Conservation (phyloP, 2,888 invertebrate species). For the Yponomeuta cagnagella region DNA sequence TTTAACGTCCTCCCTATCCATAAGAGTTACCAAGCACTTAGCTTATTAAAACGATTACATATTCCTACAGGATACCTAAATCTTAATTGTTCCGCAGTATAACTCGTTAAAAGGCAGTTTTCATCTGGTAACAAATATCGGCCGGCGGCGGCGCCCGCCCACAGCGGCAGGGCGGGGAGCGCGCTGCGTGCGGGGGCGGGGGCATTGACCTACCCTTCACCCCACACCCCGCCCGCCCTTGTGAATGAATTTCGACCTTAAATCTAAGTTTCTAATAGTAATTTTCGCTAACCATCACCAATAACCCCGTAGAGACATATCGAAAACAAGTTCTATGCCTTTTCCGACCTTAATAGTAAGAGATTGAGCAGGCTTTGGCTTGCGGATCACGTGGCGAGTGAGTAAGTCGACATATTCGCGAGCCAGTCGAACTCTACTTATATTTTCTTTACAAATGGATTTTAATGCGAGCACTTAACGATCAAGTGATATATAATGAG, state of each 20-base stretch:
- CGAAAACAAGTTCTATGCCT: conserved; percentile 52
- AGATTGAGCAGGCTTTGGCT: conserved; percentile 17
- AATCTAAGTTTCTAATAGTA: conserved; percentile 38
- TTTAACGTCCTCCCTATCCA: neutral
- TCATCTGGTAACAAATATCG: conserved; percentile 10
- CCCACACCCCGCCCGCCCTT: conserved; percentile 32
- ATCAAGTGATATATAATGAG: neutral
- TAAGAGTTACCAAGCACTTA: neutral
- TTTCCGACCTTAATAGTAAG: conserved; percentile 48
- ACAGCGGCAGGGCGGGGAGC: conserved; percentile 6
- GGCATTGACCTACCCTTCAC: conserved; percentile 35
- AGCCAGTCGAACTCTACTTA: too few species aligned
- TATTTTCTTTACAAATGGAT: too few species aligned
- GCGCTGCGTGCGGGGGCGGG: conserved; percentile 9
- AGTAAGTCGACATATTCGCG: conserved; percentile 3
- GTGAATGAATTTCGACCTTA: conserved; percentile 53
- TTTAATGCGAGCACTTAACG: neutral
- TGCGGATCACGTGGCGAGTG: neutral
- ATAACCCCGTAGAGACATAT: conserved; percentile 34
- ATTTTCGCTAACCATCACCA: conserved; percentile 34
- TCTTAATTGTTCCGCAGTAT: conserved; percentile 1
- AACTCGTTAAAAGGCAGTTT: conserved; percentile 10
- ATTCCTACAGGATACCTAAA: neutral
- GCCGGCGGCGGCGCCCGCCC: conserved; percentile 2
- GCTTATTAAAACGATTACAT: neutral